Base-by-base conservation (phyloP, 2,888 invertebrate species). In the Brenthis hecate region DNA sequence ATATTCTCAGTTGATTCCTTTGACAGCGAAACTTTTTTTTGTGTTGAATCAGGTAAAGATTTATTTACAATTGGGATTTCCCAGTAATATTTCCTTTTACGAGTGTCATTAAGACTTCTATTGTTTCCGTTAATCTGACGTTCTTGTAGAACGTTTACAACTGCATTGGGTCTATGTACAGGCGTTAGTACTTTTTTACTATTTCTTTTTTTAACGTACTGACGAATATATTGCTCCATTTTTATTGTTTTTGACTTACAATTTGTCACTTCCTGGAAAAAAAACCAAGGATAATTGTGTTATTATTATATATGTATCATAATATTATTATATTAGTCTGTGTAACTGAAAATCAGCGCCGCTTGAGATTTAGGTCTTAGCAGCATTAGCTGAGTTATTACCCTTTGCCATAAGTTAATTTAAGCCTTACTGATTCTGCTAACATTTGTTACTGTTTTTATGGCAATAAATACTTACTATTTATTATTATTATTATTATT, bases 41-140 rank as follows among this genome's bases (percentile, higher is more conserved):
- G 82, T 19, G 83, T 85, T 1, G 84, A 84, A 76, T 85, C 85
- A 56, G 84, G 81, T 73, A 80, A 62, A 6, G 79, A 81, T 76
- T 83, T 84, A 54, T 81, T 82, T 8, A n/a, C 73, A 69, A 36
- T 47, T 61, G 68, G 74, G 71, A 70, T 71, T 19, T 72, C 76
- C 43, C 77, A 78, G 61, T 77, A 43, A 43, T 43, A 76, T 56
- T 77, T 60, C 68, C 80, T 78, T 76, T 84, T 85, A 32, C 81
- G 80, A 36, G 50, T 79, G n/a, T 56, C 63, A 47, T 68, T 65
- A 8, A 64, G 69, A 23, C 51, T 68, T 60, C 66, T 67, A 65
- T 72, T 73, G 53, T 69, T 76, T 28, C 55, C 62, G 16, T 74
- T 71, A 60, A 70, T 71, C 71, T 78, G 56, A 67, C 73, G 75